Evolutionary conservation across 2,888 invertebrate species (phyloP).

Genomic region (Antitype chi): DNA sequence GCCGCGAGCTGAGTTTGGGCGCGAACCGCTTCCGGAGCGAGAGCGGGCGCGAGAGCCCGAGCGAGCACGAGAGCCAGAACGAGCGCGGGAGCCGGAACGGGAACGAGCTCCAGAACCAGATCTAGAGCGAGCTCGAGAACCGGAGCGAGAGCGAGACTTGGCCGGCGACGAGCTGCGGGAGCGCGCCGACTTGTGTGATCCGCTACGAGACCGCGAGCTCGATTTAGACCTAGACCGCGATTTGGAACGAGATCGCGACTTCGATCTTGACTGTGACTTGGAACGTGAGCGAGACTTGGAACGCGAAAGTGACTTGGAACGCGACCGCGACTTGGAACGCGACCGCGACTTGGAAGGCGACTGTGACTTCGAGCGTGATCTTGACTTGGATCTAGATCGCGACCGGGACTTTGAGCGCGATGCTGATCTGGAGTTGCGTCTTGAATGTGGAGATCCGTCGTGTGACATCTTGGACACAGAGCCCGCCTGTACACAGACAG

Average conservation of each 20-base stretch:
- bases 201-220: slow-evolving; percentile 40
- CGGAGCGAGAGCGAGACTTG: slow-evolving; percentile 40
- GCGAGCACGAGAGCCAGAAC: slow-evolving; percentile 28
- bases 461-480: slow-evolving; percentile 82
- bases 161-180: slow-evolving; percentile 37
- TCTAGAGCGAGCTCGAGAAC: slow-evolving; percentile 13
- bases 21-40: slow-evolving; percentile 40
- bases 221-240: slow-evolving; percentile 65
- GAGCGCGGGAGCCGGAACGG: slow-evolving; percentile 7
- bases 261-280: slow-evolving; percentile 45
- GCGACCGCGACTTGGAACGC: background rate
- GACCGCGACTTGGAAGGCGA: slow-evolving; percentile 24
- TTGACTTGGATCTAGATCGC: slow-evolving; percentile 66
- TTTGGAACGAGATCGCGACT: slow-evolving; percentile 51
- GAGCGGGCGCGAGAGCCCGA: slow-evolving; percentile 19
- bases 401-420: slow-evolving; percentile 68
- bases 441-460: slow-evolving; percentile 75
- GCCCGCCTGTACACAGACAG: slow-evolving; percentile 71
- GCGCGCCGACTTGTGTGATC: slow-evolving; percentile 39
- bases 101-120: slow-evolving; percentile 13
- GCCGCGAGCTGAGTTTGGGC: slow-evolving; percentile 30
- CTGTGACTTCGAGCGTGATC: slow-evolving; percentile 47
- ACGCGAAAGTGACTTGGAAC: slow-evolving; percentile 44
- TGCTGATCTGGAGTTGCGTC: slow-evolving; percentile 72
- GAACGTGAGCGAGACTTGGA: slow-evolving; percentile 40